Conservation (phyloP, 2,888 invertebrate genomes). For the Epirrita christyi region DNA sequence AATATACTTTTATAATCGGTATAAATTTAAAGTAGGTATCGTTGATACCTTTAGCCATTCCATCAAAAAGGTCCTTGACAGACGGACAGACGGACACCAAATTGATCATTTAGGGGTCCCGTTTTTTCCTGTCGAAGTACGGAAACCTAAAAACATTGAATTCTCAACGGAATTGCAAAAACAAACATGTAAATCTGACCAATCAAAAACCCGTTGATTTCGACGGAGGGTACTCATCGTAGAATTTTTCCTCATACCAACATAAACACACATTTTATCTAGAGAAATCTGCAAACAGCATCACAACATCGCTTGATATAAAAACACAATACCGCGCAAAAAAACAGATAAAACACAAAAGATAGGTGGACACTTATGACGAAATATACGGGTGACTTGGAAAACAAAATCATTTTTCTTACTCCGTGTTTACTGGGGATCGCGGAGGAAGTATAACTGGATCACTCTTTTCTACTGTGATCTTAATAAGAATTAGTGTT, state of each 20-base stretch:
- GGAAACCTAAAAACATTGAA: no score
- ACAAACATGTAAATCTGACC: background rate
- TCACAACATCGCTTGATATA: slow-evolving; percentile 24
- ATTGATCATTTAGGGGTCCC: no score
- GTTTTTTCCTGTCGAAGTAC: no score
- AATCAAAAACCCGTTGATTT: background rate
- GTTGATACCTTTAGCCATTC: no score
- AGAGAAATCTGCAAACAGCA: slow-evolving; percentile 25
- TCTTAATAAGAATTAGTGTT: no score
- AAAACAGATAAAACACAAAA: slow-evolving; percentile 40
- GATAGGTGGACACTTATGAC: slow-evolving; percentile 59
- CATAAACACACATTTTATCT: slow-evolving; percentile 15
- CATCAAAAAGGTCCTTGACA: no score
- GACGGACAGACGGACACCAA: no score
- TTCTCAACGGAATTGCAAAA: no score
- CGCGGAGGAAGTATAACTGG: slow-evolving; percentile 24
- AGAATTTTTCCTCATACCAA: slow-evolving; percentile 6
- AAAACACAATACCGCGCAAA: slow-evolving; percentile 27
- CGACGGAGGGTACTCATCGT: background rate
- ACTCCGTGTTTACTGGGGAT: slow-evolving; percentile 71
- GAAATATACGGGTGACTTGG: slow-evolving; percentile 62
- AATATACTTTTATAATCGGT: no score
- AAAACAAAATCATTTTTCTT: slow-evolving; percentile 81
- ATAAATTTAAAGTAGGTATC: no score
- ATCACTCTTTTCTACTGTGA: slow-evolving; percentile 9